Evolutionary conservation across 2,113 vertebrate genomes (phyloP), one percentile per base, ranked within the genome.

Genomic region (Tautogolabrus adspersus): DNA sequence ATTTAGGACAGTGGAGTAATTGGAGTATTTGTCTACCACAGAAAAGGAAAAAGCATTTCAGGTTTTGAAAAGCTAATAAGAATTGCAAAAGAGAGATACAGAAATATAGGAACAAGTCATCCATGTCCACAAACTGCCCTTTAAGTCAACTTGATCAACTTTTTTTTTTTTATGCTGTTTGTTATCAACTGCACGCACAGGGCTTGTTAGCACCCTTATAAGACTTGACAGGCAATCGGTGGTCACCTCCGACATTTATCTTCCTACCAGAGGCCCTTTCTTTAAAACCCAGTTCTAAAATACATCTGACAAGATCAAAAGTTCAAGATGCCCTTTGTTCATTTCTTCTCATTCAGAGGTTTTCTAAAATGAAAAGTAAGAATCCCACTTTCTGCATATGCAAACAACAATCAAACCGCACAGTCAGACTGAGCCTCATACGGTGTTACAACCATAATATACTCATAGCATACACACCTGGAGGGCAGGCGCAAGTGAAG

Each of bases 401-500:
- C 11, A 18, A 19, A 49, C 37, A 26, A 57, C 23, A 30, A 46
- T 7, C 16, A 51, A 7, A 3, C 2, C 10, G 22, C 30, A 51
- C 19, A 58, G 37, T 49, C 47, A 40, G 18, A 38, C 30, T 65
- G 21, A 65, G 16, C 47, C 15, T 49, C 16, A 18, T 6, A 18
- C 15, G 3, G 42, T 44, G 10, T 44, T 13, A 44, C 3, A 3
- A 15, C 12, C 44, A 46, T 15, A 3, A 44, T 44, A 5, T 13
- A 15, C 46, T 6, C 46, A 5, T 16, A 16, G 46, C 26, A 63
- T 70, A 89, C 95, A 23, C 93, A 99, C 98, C 97, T 85, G 96
- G 47, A 26, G 60, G 92, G 87, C 98, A 99, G 88, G 89, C 79
- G 63, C 98, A 99, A 22, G 95, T 96, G 94, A 97, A 98, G 77